Percentiles rank a stretch among this genome's conserved stretches.
These are phyloP conservation scores for Drosophila tani DNA, from an alignment of 1,140 invertebrate genomes.

Conservation along the genomic window DNA sequence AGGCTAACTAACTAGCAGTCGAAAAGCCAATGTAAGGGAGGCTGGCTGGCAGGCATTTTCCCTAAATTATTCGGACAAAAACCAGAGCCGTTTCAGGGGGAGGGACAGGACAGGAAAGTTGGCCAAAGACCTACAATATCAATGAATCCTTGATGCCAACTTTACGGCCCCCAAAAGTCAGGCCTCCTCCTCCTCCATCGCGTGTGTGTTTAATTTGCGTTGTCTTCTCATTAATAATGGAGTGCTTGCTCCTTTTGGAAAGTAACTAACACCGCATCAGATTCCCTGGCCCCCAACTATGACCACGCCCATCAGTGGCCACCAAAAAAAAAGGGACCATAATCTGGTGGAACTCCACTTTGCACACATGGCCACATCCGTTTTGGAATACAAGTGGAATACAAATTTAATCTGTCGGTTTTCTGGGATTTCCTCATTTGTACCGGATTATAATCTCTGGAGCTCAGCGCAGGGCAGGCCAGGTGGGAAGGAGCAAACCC, in stretches of 20 bases:
- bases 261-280: slow-evolving; percentile 46
- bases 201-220: slow-evolving; percentile 73
- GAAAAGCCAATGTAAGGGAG: slow-evolving; percentile 33
- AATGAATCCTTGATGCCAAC: slow-evolving; percentile 48
- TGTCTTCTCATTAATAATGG: slow-evolving; percentile 78
- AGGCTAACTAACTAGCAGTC: slow-evolving; percentile 54
- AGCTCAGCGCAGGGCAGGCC: no score
- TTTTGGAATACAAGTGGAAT: slow-evolving; percentile 66
- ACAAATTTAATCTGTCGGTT: slow-evolving; percentile 80
- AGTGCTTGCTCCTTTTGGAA: slow-evolving; percentile 55
- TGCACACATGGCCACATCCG: slow-evolving; percentile 73
- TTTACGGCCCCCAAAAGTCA: slow-evolving; percentile 27
- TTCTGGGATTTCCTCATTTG: slow-evolving; percentile 79
- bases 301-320: slow-evolving; percentile 29
- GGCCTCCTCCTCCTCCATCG: slow-evolving; percentile 9
- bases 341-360: slow-evolving; percentile 50
- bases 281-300: slow-evolving; percentile 49
- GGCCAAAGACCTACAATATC: slow-evolving; percentile 43
- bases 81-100: background rate
- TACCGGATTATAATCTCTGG: slow-evolving; percentile 73
- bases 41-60: slow-evolving; percentile 53
- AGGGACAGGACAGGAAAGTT: background rate
- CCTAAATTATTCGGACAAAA: slow-evolving; percentile 58
- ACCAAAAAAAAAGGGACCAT: slow-evolving; percentile 3
- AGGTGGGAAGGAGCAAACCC: slow-evolving; percentile 10